Conservation (phyloP, 2,888 invertebrate species). For the Caenorhabditis auriculariae region DNA sequence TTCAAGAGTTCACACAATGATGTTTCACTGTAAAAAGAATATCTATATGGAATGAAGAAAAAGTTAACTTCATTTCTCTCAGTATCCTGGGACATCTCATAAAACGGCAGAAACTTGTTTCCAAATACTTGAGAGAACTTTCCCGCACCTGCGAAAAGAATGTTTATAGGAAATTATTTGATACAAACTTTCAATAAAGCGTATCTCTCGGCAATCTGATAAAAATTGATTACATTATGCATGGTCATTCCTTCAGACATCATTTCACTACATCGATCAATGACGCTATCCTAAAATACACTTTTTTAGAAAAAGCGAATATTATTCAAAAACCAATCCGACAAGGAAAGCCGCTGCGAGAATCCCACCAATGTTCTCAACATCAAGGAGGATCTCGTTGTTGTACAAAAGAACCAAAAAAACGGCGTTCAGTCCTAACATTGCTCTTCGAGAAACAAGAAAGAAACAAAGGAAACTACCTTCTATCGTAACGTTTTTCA, state of each 20-base stretch:
- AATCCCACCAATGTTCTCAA: slow-evolving; percentile 41
- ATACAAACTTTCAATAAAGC: slow-evolving; percentile 15
- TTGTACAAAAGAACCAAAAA: slow-evolving; percentile 52
- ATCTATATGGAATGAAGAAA: neutral
- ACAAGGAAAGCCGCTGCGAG: slow-evolving; percentile 46
- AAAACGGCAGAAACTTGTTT: slow-evolving; percentile 40
- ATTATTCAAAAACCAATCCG: slow-evolving; percentile 28
- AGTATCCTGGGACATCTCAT: slow-evolving; percentile 26
- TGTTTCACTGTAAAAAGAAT: slow-evolving; percentile 23
- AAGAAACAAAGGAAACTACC: slow-evolving; percentile 15
- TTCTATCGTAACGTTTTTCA: slow-evolving; percentile 38
- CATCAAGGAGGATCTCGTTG: slow-evolving; percentile 52
- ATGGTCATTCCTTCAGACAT: slow-evolving; percentile 32
- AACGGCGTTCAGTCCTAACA: slow-evolving; percentile 46
- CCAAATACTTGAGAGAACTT: slow-evolving; percentile 12
- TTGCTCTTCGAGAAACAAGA: neutral
- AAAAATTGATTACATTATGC: slow-evolving; percentile 29
- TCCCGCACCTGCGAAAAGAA: slow-evolving; percentile 4
- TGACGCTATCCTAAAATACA: slow-evolving; percentile 32
- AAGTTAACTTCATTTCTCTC: slow-evolving; percentile 14
- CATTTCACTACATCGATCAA: slow-evolving; percentile 39
- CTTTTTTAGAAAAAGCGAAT: neutral
- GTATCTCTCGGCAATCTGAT: slow-evolving; percentile 35
- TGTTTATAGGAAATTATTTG: slow-evolving; percentile 1
- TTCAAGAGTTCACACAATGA: slow-evolving; percentile 26